These are phyloP conservation scores for Spodoptera frugiperda DNA, from an alignment of 1,140 invertebrate species.

Conservation along the genomic window DNA sequence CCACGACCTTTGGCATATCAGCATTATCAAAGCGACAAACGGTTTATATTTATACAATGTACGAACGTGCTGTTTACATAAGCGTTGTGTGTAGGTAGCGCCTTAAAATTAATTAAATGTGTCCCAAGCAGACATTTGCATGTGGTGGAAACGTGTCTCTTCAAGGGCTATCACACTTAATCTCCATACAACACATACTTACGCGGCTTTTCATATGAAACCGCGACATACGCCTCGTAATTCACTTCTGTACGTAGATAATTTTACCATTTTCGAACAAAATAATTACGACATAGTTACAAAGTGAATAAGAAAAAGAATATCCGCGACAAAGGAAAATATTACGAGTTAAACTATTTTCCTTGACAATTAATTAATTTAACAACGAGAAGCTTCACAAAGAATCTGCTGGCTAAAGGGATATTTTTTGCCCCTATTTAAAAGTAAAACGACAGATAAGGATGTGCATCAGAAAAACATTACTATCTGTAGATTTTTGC, in stretches of 20 bases:
- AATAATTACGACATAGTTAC: background rate
- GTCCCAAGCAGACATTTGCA: constrained; percentile 54
- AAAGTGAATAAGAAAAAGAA: background rate
- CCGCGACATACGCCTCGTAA: constrained; percentile 1
- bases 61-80: constrained; percentile 45
- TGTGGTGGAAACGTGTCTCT: constrained; percentile 53
- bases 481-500: constrained; percentile 19
- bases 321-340: background rate
- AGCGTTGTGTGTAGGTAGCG: constrained; percentile 46
- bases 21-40: background rate
- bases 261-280: background rate
- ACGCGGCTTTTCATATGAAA: constrained; percentile 23
- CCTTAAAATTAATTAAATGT: constrained; percentile 63
- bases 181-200: constrained; percentile 47
- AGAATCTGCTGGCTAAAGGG: background rate
- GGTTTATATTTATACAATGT: constrained; percentile 16
- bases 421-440: constrained; percentile 1
- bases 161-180: constrained; percentile 59
- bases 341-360: background rate
- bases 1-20: no score
- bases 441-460: constrained; percentile 15
- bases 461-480: constrained; percentile 38
- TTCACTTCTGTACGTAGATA: background rate
- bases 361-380: constrained; percentile 4
- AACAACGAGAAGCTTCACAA: background rate